phyloP scores from a whole-genome alignment of 2,113 vertebrate genomes.

The Syrrhaptes paradoxus region DNA sequence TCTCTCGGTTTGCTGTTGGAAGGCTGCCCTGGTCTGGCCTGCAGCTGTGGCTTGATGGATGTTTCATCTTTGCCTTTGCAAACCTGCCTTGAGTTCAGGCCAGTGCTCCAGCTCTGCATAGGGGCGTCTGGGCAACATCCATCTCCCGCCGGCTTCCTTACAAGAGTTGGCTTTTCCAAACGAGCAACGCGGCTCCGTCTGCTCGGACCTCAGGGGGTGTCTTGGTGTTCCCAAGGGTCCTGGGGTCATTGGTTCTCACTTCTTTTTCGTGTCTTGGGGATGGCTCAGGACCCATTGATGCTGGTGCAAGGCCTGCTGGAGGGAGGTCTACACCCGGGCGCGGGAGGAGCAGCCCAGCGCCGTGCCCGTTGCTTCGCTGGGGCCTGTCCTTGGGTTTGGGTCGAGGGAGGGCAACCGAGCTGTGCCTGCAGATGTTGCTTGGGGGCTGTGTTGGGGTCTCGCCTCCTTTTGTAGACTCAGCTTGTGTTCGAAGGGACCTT shows the following conservation, averaged over 20 bases:
- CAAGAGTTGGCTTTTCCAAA: background rate
- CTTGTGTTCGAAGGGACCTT: background rate
- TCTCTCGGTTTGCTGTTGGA: background rate
- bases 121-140: background rate
- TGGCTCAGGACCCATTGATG: accelerated
- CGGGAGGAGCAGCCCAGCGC: background rate
- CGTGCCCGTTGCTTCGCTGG: background rate
- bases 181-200: background rate
- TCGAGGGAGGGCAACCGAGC: background rate
- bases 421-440: background rate
- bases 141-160: background rate
- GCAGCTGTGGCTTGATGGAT: background rate
- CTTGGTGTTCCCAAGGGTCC: background rate
- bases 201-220: background rate
- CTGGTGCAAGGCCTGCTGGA: background rate
- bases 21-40: background rate
- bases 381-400: background rate
- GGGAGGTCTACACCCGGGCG: background rate
- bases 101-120: background rate
- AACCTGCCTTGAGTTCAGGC: background rate
- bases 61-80: background rate
- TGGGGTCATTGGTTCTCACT: background rate
- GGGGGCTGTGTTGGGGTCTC: background rate
- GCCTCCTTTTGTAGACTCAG: background rate
- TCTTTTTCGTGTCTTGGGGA: background rate